Percentiles rank a stretch among this genome's conserved stretches.
Evolutionary conservation across 2,113 vertebrate species (phyloP).

Genomic region (Solenodon paradoxus): DNA sequence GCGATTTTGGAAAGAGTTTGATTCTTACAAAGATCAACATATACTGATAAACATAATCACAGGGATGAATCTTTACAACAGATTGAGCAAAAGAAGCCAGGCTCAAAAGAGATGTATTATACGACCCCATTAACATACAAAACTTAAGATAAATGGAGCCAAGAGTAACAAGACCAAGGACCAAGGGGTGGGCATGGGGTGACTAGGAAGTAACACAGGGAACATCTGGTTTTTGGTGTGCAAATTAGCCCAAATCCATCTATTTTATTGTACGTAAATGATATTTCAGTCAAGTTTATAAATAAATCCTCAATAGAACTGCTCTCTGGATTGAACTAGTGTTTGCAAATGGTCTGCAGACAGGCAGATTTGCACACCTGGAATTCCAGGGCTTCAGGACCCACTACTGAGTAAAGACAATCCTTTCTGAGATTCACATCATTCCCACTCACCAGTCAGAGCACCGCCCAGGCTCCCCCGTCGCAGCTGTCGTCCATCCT

Average conservation of each 20-base stretch:
- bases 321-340: not conserved
- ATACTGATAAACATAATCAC: not conserved
- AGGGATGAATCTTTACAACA: not conserved
- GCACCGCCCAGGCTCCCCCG: constrained; percentile 95
- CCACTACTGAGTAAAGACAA: accelerated
- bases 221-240: not conserved
- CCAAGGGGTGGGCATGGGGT: too few species aligned
- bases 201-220: not conserved
- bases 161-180: not conserved
- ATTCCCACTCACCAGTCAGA: constrained; percentile 90
- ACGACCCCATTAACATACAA: not conserved
- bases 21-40: not conserved
- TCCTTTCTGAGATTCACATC: too few species aligned
- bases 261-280: not conserved
- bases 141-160: not conserved
- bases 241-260: not conserved
- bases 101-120: not conserved
- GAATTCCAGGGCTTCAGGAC: accelerated
- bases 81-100: not conserved
- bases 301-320: not conserved
- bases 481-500: constrained; percentile 90
- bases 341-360: not conserved
- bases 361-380: not conserved
- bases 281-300: not conserved
- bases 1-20: not conserved